Conservation (phyloP, 2,888 invertebrate species). For the Notodromas monacha region DNA sequence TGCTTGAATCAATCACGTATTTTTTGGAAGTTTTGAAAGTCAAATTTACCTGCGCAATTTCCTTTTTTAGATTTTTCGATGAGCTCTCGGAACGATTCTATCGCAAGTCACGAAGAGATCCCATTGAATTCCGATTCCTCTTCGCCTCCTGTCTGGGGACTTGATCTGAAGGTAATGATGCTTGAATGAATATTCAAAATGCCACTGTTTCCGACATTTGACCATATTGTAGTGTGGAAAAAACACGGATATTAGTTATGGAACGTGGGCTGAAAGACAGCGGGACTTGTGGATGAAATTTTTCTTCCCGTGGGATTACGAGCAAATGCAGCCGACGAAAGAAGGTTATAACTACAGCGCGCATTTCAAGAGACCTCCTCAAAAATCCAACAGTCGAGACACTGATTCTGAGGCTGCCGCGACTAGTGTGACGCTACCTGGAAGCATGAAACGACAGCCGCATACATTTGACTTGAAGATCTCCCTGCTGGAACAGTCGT, state of each 20-base stretch:
- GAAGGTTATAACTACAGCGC: too few species aligned
- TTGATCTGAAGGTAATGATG: conserved; percentile 39
- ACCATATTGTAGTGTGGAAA: conserved; percentile 31
- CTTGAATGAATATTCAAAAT: neutral
- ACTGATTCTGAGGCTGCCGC: too few species aligned
- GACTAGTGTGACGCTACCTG: too few species aligned
- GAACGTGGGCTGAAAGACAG: conserved; percentile 95
- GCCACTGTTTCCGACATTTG: neutral
- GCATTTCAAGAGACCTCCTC: too few species aligned
- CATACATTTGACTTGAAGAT: conserved; percentile 72
- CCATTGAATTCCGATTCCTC: conserved; percentile 22
- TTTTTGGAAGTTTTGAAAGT: too few species aligned
- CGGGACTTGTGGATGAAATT: conserved; percentile 75
- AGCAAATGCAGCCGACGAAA: conserved; percentile 24
- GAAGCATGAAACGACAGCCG: conserved; percentile 56
- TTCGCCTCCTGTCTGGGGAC: conserved; percentile 54
- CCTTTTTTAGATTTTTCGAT: neutral
- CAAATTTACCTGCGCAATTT: too few species aligned
- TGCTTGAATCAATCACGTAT: conserved; percentile 5
- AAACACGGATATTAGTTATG: conserved; percentile 83
- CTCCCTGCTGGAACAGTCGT: conserved; percentile 62
- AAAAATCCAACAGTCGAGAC: too few species aligned
- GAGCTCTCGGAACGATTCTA: too few species aligned
- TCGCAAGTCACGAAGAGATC: too few species aligned
- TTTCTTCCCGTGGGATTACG: conserved; percentile 55